Percentiles rank a stretch among this genome's conserved stretches.
Conservation (phyloP, 1,140 invertebrate genomes). For the Procambarus virginalis region DNA sequence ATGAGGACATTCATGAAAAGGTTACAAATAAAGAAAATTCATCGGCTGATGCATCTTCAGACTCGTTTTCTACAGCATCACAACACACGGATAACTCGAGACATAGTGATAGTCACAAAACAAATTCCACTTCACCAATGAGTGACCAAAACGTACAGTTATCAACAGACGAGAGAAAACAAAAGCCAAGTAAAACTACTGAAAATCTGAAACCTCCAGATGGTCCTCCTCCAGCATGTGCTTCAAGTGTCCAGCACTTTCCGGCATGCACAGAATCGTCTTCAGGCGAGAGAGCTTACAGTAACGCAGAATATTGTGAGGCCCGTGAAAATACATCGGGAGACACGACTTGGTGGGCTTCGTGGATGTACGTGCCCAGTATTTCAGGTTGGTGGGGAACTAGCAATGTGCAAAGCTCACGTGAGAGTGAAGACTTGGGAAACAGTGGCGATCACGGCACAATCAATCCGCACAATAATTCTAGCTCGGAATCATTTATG, state of each 20-base stretch:
- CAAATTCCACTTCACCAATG: not conserved
- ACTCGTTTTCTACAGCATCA: not conserved
- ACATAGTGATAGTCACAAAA: not conserved
- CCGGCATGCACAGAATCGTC: not conserved
- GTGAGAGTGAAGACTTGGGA: not conserved
- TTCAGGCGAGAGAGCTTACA: slow-evolving; percentile 1
- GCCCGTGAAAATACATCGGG: not conserved
- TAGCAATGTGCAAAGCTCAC: not conserved
- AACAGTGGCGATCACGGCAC: not conserved
- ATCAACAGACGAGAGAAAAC: not conserved
- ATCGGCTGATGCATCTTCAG: not conserved
- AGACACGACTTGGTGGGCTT: not conserved
- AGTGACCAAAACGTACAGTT: not conserved
- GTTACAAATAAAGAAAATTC: not conserved
- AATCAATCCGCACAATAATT: not conserved
- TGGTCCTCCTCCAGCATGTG: slow-evolving; percentile 28
- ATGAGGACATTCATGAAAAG: not conserved
- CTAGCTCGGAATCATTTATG: slow-evolving; percentile 7
- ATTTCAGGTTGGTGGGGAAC: slow-evolving; percentile 21
- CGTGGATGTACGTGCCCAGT: slow-evolving; percentile 6
- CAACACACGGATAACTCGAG: not conserved
- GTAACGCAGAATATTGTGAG: not conserved
- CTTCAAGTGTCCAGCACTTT: not conserved
- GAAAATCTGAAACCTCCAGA: slow-evolving; percentile 2
- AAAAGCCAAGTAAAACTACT: not conserved